Evolutionary conservation across 2,888 invertebrate species (phyloP).

Genomic region (Druceiella hillmani): DNA sequence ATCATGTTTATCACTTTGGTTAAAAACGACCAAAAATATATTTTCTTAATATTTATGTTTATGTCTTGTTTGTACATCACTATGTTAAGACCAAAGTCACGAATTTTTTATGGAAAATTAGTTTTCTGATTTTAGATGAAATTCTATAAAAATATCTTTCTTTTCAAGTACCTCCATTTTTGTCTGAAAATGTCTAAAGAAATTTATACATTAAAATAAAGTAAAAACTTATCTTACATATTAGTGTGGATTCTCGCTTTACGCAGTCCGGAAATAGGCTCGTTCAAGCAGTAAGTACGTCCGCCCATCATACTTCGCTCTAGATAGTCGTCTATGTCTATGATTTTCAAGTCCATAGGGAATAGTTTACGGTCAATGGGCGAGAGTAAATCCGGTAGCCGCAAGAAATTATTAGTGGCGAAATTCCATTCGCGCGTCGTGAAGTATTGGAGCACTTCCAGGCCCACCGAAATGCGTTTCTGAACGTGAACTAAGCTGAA

Average conservation of each 20-base stretch:
- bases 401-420: conserved; percentile 52
- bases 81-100: too few species aligned
- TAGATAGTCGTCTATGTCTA: conserved; percentile 57
- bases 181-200: too few species aligned
- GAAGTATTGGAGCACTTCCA: conserved; percentile 71
- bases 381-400: conserved; percentile 40
- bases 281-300: conserved; percentile 70
- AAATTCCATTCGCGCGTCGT: conserved; percentile 73
- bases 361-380: conserved; percentile 46
- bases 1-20: too few species aligned
- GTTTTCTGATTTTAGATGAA: too few species aligned
- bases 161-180: too few species aligned
- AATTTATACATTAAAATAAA: too few species aligned
- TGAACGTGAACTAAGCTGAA: conserved; percentile 62
- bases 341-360: conserved; percentile 36
- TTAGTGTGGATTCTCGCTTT: conserved; percentile 57
- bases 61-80: too few species aligned
- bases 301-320: conserved; percentile 63
- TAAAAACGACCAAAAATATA: too few species aligned
- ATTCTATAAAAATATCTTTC: too few species aligned
- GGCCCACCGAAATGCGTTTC: conserved; percentile 55
- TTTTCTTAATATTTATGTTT: too few species aligned
- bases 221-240: conserved; percentile 58
- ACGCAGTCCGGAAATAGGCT: conserved; percentile 59
- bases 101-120: too few species aligned